Evolutionary conservation across 2,888 invertebrate species (phyloP).

Genomic region (Myathropa florea): DNA sequence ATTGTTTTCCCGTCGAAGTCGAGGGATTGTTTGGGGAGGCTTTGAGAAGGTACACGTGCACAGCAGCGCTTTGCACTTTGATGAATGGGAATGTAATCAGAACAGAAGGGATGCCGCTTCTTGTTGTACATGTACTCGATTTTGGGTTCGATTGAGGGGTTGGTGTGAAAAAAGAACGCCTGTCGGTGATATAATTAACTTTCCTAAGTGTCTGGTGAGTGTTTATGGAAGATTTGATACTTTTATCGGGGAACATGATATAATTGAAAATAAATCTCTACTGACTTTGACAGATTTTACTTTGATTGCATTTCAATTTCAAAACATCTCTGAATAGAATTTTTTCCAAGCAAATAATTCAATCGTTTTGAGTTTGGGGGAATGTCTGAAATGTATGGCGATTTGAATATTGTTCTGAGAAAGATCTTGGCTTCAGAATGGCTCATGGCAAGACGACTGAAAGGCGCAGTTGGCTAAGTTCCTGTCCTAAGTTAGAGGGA

Average conservation of each 20-base stretch:
- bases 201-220: conserved; percentile 42
- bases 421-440: no score
- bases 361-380: not conserved
- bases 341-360: not conserved
- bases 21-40: conserved; percentile 1
- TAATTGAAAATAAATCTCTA: conserved; percentile 26
- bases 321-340: not conserved
- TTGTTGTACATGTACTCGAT: not conserved
- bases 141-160: conserved; percentile 10
- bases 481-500: no score
- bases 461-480: no score
- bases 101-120: conserved; percentile 21
- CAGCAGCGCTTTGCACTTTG: conserved; percentile 34
- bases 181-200: conserved; percentile 56
- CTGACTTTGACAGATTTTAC: conserved; percentile 57
- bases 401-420: not conserved
- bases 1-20: conserved; percentile 18
- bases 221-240: conserved; percentile 25
- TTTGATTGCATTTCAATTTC: conserved; percentile 27
- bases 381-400: not conserved
- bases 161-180: conserved; percentile 7
- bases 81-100: conserved; percentile 60
- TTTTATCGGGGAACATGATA: not conserved
- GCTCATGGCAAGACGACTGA: no score
- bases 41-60: conserved; percentile 40